Evolutionary conservation across 2,797 vertebrate genomes (phyloP).

Genomic region (Triplophysa yarkandensis): DNA sequence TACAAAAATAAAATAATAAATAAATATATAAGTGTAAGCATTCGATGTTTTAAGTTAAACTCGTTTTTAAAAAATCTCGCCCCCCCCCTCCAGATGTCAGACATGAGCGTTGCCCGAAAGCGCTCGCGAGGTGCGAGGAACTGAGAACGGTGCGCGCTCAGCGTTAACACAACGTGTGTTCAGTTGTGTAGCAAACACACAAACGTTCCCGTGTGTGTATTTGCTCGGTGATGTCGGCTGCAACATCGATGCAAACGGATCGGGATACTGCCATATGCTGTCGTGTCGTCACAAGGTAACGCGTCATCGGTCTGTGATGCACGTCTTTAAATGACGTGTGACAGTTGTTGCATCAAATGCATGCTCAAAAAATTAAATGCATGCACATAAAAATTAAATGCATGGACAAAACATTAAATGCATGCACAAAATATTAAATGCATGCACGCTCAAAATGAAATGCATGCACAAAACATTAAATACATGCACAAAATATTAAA

Average conservation of each 20-base stretch:
- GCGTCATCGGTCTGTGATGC: neutral
- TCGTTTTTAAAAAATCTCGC: neutral
- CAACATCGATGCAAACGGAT: conserved; percentile 28
- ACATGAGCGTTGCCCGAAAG: conserved; percentile 1
- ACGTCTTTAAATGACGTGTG: neutral
- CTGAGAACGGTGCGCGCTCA: conserved; percentile 47
- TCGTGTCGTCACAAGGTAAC: conserved; percentile 52
- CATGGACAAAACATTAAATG: too few relatives aligned
- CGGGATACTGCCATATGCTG: conserved; percentile 43
- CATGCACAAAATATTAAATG: too few relatives aligned
- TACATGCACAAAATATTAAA: too few relatives aligned
- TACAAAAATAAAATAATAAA: too few relatives aligned
- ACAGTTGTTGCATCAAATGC: conserved; percentile 12
- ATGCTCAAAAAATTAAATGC: too few relatives aligned
- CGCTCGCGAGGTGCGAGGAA: conserved; percentile 49
- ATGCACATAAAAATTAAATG: too few relatives aligned
- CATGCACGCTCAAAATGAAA: too few relatives aligned
- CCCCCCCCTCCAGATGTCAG: neutral
- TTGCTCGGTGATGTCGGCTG: conserved; percentile 48
- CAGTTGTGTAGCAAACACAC: conserved; percentile 23
- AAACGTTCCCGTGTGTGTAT: conserved; percentile 11
- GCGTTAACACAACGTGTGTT: neutral
- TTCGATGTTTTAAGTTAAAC: neutral
- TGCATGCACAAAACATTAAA: too few relatives aligned
- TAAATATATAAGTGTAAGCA: too few relatives aligned